phyloP scores from a whole-genome alignment of 2,888 invertebrate genomes.

The Galerucella nymphaeae region DNA sequence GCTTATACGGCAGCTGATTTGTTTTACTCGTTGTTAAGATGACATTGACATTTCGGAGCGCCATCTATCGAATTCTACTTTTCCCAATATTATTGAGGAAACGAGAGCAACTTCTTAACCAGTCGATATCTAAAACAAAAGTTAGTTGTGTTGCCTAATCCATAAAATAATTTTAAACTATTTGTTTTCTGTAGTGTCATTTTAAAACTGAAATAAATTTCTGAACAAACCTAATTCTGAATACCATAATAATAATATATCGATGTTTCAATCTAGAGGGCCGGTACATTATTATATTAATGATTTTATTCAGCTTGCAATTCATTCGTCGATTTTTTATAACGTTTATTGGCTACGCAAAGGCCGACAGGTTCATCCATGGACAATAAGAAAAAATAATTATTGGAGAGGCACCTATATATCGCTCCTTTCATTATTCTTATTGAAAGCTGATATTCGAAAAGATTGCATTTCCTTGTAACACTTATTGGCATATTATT shows the following conservation, averaged over 20 bases:
- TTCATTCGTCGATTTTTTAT: slow-evolving; percentile 37
- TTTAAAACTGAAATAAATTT: background rate
- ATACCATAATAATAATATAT: slow-evolving; percentile 41
- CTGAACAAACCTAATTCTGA: slow-evolving; percentile 19
- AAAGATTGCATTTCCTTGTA: background rate
- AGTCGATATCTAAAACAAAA: background rate
- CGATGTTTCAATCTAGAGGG: slow-evolving; percentile 36
- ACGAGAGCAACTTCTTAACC: no score
- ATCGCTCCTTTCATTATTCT: slow-evolving; percentile 25
- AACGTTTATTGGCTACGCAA: slow-evolving; percentile 29
- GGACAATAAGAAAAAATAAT: slow-evolving; percentile 20
- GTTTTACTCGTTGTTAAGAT: no score
- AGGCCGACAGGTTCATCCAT: slow-evolving; percentile 17
- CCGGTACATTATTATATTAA: slow-evolving; percentile 38
- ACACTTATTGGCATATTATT: no score
- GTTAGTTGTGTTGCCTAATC: no score
- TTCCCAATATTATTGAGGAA: no score
- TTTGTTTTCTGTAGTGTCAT: no score
- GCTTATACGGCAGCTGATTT: no score
- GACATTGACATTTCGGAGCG: no score
- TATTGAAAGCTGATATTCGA: slow-evolving; percentile 15
- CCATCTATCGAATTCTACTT: no score
- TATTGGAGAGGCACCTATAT: slow-evolving; percentile 16
- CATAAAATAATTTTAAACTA: no score
- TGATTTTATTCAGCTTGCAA: slow-evolving; percentile 37